phyloP scores from a whole-genome alignment of 1,140 invertebrate genomes.

The Helicoverpa armigera region DNA sequence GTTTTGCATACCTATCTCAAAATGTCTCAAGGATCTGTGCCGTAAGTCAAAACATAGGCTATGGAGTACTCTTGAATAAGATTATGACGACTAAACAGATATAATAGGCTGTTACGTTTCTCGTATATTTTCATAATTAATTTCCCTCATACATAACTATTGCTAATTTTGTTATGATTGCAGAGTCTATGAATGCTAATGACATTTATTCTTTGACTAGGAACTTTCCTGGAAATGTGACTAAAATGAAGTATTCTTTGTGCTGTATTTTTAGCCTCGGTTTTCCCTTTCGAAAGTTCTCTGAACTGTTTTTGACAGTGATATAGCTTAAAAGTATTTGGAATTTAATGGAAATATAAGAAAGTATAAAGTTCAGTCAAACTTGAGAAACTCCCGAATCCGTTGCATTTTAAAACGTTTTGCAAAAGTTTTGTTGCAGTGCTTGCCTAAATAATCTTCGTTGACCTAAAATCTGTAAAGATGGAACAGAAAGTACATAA shows the following conservation, averaged over 20 bases:
- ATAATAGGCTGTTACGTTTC: conserved; percentile 5
- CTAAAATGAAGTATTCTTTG: conserved; percentile 1
- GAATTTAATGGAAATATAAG: background rate
- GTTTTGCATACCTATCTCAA: conserved; percentile 8
- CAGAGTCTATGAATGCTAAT: conserved; percentile 12
- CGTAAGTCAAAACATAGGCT: conserved; percentile 10
- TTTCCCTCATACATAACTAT: background rate
- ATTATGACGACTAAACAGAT: conserved; percentile 15
- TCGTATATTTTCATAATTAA: conserved; percentile 30
- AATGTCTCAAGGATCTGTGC: background rate
- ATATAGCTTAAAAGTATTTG: background rate
- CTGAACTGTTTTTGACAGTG: conserved; percentile 5
- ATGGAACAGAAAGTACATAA: background rate
- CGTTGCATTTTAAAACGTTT: background rate
- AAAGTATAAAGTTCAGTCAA: background rate
- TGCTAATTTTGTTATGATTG: conserved; percentile 12
- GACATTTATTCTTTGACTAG: conserved; percentile 31
- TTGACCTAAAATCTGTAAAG: background rate
- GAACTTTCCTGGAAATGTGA: background rate
- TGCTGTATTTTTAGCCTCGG: background rate
- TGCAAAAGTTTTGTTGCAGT: background rate
- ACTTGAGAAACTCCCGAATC: background rate
- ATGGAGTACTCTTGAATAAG: conserved; percentile 9
- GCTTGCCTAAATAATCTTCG: background rate
- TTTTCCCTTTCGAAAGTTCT: background rate